Base-by-base conservation (phyloP, 2,113 vertebrate genomes). In the Mobula hypostoma region DNA sequence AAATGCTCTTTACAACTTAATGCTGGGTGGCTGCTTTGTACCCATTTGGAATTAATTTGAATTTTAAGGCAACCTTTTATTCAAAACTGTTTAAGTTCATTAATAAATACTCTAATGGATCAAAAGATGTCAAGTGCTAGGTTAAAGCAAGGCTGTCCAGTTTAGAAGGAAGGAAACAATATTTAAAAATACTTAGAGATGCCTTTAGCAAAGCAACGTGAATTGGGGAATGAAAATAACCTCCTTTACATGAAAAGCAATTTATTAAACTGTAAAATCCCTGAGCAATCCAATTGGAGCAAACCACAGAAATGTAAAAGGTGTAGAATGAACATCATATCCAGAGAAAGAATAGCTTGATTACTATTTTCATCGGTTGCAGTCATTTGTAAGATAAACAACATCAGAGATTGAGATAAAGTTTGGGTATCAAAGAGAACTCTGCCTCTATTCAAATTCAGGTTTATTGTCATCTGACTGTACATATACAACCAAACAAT, bases 321-420 rank as follows among this genome's bases (percentile, higher is more conserved):
- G 40, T 93, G 40, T 5, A 27, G 32, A 74, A 29, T 36, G 91
- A 93, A 93, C 21, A 93, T 9, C 90, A 48, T 32, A 74, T 27
- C 70, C 70, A 76, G 91, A 56, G 91, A 74, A 74, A 93, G 72
- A 40, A 93, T 40, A 48, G 36, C n/a, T 74, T 36, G 21, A 74
- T 93, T 93, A 76, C 27, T 40, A 76, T 93, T 74, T 74, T 74
- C 36, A 93, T 24, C 48, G 36, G 36, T 27, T 56, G 32, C 70
- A 93, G 91, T 74, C 36, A 93, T 24, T 56, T 93, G 19, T 56
- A 93, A 72, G 24, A 93, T 74, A 48, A 74, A 74, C 66, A 72
- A 74, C 66, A 91, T 70, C 66, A 68, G 66, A 70, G 88, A 92
- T 87, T 87, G 83, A 87, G 56, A 27, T 87, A 27, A 27, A 87